Evolutionary conservation across 2,113 vertebrate species (phyloP).

Genomic region (Ramphastos sulfuratus): DNA sequence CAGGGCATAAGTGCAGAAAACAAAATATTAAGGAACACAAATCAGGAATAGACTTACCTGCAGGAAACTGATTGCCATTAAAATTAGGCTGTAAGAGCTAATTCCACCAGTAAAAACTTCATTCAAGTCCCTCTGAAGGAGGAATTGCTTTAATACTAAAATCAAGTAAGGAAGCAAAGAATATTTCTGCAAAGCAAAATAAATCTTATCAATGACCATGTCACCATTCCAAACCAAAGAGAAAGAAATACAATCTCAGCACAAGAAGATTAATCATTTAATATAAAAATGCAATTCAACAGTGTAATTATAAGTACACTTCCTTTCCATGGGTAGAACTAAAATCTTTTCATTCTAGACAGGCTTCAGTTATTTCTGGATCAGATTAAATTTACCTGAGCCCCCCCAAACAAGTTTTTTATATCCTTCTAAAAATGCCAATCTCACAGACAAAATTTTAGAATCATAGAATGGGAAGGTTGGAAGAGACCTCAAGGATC

Average conservation of each 20-base stretch:
- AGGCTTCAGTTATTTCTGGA: not conserved
- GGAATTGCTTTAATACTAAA: slow-evolving; percentile 98
- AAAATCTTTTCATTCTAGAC: not conserved
- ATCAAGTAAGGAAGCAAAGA: slow-evolving; percentile 96
- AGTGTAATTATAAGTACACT: not conserved
- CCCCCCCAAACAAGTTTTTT: not conserved
- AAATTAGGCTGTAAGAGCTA: slow-evolving; percentile 97
- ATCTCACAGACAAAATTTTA: not conserved
- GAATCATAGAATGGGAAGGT: too few species aligned
- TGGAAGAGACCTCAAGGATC: too few species aligned
- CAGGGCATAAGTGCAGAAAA: not conserved
- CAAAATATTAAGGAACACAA: not conserved
- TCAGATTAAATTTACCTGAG: not conserved
- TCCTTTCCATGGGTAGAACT: not conserved
- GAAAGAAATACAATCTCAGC: not conserved
- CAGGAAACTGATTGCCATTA: slow-evolving; percentile 98
- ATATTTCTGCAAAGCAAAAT: slow-evolving; percentile 85
- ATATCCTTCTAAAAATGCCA: not conserved
- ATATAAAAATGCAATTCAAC: not conserved
- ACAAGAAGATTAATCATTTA: not conserved
- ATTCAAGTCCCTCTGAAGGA: slow-evolving; percentile 97
- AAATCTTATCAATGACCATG: not conserved
- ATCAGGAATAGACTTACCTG: slow-evolving; percentile 80
- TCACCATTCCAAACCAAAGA: not conserved
- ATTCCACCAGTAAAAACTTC: slow-evolving; percentile 99